A percentile compares a stretch with the other conserved stretches of the same genome.
phyloP scores from a whole-genome alignment of 92 coral and sea anemone species.

The Zoanthus sansibaricus region DNA sequence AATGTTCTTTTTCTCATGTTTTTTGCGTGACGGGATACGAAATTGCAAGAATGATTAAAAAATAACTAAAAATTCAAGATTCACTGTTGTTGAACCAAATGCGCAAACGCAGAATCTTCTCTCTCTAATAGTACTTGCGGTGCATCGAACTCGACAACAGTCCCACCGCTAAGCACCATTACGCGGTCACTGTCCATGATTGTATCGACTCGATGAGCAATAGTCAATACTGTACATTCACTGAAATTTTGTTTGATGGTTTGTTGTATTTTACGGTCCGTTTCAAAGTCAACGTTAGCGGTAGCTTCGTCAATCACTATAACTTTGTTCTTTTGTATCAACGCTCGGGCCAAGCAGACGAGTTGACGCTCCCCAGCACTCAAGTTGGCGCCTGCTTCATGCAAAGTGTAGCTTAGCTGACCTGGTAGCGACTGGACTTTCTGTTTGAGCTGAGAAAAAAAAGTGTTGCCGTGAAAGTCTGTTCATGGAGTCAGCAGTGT shows the following conservation, averaged over 20 bases:
- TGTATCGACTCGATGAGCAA: conserved; percentile 31
- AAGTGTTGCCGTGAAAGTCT: background rate
- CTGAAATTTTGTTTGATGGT: conserved; percentile 35
- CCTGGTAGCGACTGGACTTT: conserved; percentile 26
- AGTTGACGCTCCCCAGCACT: conserved; percentile 33
- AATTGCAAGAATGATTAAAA: background rate
- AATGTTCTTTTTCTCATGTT: background rate
- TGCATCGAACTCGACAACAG: conserved; percentile 3
- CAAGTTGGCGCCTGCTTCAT: conserved; percentile 14
- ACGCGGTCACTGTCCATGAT: conserved; percentile 41
- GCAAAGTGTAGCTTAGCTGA: background rate
- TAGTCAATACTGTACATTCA: conserved; percentile 38
- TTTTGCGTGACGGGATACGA: background rate
- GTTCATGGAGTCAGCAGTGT: background rate
- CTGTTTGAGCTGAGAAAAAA: conserved; percentile 17
- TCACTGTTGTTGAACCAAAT: conserved; percentile 7
- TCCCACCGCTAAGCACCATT: conserved; percentile 38
- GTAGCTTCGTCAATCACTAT: conserved; percentile 35
- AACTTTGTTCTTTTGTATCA: conserved; percentile 18
- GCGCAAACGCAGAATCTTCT: conserved; percentile 21
- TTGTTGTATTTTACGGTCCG: conserved; percentile 29
- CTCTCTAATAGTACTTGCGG: conserved; percentile 17
- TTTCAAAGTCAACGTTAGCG: conserved; percentile 41
- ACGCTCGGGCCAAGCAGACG: conserved; percentile 35
- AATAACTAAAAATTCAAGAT: background rate